phyloP scores from a whole-genome alignment of 1,140 invertebrate genomes.

The Mizuhopecten yessoensis region DNA sequence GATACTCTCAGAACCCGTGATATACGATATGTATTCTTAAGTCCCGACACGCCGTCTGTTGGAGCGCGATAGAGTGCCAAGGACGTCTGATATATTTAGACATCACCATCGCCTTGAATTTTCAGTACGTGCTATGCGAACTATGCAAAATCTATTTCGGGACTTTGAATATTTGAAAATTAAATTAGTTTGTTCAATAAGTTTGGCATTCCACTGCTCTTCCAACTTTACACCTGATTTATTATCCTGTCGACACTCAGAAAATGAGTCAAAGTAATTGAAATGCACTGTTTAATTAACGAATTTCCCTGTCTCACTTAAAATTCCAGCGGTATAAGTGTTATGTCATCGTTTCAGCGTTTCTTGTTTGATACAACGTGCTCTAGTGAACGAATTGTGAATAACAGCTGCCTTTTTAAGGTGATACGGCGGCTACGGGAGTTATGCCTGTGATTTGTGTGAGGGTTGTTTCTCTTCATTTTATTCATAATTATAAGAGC shows the following conservation, averaged over 20 bases:
- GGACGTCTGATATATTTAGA: not conserved
- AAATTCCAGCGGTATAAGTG: not conserved
- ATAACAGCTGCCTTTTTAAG: too few species aligned
- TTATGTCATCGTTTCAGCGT: too few species aligned
- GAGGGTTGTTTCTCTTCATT: too few species aligned
- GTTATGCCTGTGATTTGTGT: not conserved
- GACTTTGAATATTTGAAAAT: not conserved
- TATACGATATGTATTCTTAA: not conserved
- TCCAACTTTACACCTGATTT: not conserved
- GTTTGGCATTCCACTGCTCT: not conserved
- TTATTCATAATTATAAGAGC: too few species aligned
- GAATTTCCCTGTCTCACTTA: too few species aligned
- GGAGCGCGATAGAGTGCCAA: not conserved
- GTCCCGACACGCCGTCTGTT: not conserved
- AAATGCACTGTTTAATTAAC: conserved; percentile 13
- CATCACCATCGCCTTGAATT: not conserved
- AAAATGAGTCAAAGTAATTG: not conserved
- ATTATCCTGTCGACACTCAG: not conserved
- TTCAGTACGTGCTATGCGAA: not conserved
- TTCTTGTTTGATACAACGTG: too few species aligned
- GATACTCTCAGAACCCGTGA: not conserved
- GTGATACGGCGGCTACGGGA: too few species aligned
- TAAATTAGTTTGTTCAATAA: conserved; percentile 8
- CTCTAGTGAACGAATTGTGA: too few species aligned
- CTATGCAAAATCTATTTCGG: not conserved